A percentile compares a stretch with the other conserved stretches of the same genome.
These are phyloP conservation scores for Apodemus speciosus DNA, from an alignment of 2,113 vertebrate genomes.

Conservation along the genomic window DNA sequence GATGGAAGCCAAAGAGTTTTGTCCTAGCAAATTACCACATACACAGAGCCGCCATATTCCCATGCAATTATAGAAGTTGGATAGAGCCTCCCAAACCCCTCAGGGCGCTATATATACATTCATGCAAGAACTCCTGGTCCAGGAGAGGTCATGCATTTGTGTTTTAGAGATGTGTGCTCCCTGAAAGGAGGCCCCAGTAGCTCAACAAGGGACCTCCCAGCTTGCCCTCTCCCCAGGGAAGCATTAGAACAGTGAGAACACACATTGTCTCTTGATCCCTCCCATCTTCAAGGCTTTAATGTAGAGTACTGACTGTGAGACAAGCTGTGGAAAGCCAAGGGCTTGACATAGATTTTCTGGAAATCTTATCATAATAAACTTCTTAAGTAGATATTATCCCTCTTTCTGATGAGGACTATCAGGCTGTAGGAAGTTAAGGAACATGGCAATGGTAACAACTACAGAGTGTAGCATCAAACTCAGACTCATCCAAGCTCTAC, in stretches of 20 bases:
- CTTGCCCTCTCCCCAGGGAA: not conserved
- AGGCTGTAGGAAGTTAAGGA: not conserved
- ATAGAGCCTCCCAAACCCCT: not conserved
- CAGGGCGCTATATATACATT: not conserved
- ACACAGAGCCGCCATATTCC: not conserved
- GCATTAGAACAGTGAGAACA: constrained; percentile 47
- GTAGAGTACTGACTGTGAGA: not conserved
- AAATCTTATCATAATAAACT: constrained; percentile 59
- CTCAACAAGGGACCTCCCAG: constrained; percentile 17
- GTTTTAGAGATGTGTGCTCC: not conserved
- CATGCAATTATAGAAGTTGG: not conserved
- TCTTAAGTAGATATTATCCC: not conserved
- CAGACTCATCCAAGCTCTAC: not conserved
- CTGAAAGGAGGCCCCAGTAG: not conserved
- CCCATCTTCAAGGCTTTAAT: constrained; percentile 46
- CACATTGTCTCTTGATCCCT: not conserved
- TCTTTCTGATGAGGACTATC: constrained; percentile 39
- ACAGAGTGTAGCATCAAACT: not conserved
- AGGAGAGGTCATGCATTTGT: not conserved
- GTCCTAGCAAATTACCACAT: not conserved
- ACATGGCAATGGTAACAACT: not conserved
- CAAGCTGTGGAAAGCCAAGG: constrained; percentile 36
- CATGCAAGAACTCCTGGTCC: not conserved
- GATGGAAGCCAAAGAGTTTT: not conserved
- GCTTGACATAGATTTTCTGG: constrained; percentile 34